phyloP scores from a whole-genome alignment of 2,888 invertebrate species.

The Holacanthella duospinosa region DNA sequence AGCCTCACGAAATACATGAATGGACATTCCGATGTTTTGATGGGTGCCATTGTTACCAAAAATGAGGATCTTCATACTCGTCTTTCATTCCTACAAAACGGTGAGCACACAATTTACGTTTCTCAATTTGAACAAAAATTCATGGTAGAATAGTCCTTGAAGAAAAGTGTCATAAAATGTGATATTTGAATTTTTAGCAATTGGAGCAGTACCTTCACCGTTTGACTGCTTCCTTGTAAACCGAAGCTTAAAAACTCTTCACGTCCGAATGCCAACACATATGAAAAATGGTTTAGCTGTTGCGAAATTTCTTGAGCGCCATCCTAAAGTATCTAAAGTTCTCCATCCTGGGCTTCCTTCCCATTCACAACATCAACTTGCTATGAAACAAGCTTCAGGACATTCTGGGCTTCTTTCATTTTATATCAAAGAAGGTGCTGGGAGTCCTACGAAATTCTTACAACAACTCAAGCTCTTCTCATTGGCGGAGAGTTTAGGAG shows the following conservation, averaged over 20 bases:
- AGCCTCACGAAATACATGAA: constrained; percentile 97
- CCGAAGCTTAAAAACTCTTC: constrained; percentile 49
- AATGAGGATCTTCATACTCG: constrained; percentile 58
- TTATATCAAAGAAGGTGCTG: constrained; percentile 64
- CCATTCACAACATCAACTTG: constrained; percentile 74
- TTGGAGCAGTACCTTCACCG: constrained; percentile 40
- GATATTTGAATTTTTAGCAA: constrained; percentile 15
- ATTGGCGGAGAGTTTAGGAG: constrained; percentile 88
- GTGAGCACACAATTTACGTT: too few relatives aligned
- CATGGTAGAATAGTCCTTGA: not conserved
- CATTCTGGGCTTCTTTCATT: constrained; percentile 89
- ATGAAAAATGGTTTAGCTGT: constrained; percentile 45
- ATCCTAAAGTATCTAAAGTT: constrained; percentile 42
- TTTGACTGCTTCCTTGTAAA: constrained; percentile 53
- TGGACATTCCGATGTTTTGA: constrained; percentile 92
- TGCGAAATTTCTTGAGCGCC: constrained; percentile 46
- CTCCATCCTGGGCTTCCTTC: constrained; percentile 56
- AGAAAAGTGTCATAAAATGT: not conserved
- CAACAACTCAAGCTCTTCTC: constrained; percentile 64
- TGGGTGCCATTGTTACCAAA: constrained; percentile 78
- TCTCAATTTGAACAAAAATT: too few relatives aligned
- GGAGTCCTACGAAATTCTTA: constrained; percentile 63
- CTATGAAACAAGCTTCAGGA: constrained; percentile 68
- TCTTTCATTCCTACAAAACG: constrained; percentile 76
- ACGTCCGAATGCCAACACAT: constrained; percentile 48